These are phyloP conservation scores for Bedellia somnulentella DNA, from an alignment of 2,888 invertebrate species.

Conservation along the genomic window DNA sequence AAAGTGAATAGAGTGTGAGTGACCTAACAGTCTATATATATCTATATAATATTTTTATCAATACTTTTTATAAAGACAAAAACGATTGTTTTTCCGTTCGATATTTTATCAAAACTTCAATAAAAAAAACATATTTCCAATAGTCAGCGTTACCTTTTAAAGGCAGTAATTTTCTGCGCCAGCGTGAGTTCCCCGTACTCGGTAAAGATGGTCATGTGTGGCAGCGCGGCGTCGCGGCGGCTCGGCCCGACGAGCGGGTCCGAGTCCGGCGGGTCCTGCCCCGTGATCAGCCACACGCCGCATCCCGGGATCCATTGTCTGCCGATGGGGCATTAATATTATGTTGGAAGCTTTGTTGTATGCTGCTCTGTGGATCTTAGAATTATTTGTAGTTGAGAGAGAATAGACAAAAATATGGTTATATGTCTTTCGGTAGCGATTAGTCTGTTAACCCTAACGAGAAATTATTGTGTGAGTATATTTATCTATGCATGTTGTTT, in stretches of 20 bases:
- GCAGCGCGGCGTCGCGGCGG: slow-evolving; percentile 29
- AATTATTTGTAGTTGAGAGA: no score
- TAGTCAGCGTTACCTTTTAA: slow-evolving; percentile 40
- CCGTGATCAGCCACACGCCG: slow-evolving; percentile 66
- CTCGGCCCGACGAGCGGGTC: slow-evolving; percentile 26
- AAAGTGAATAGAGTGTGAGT: no score
- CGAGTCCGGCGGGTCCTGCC: slow-evolving; percentile 46
- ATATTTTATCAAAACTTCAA: neutral
- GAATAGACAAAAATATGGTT: no score
- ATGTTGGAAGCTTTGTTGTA: no score
- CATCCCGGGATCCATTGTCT: slow-evolving; percentile 74
- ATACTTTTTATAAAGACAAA: neutral
- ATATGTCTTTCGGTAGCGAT: no score
- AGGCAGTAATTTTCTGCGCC: slow-evolving; percentile 65
- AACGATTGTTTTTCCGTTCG: neutral
- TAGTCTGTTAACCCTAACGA: no score
- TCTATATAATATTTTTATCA: no score
- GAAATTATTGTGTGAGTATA: no score
- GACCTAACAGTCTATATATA: no score
- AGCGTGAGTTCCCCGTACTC: slow-evolving; percentile 70
- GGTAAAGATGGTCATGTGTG: slow-evolving; percentile 71
- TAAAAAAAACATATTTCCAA: neutral
- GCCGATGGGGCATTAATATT: no score
- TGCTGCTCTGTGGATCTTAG: no score
- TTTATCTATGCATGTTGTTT: no score